phyloP scores from a whole-genome alignment of 2,113 vertebrate species.

The Oreocharis arfaki region DNA sequence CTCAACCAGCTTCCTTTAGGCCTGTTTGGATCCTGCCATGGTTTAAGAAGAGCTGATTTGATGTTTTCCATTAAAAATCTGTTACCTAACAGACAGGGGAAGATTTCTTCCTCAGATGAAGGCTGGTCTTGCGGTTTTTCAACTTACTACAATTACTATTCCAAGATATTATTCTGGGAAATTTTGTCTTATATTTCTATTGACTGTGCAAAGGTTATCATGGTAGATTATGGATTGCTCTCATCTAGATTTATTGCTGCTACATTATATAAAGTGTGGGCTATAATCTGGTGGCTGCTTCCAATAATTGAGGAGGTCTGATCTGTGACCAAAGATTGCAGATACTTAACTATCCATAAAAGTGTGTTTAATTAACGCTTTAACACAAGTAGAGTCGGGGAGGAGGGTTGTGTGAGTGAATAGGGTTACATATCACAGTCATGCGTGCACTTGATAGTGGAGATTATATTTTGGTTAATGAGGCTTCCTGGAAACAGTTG shows the following conservation, averaged over 20 bases:
- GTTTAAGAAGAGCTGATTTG: neutral
- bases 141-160: neutral
- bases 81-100: neutral
- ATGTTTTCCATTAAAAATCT: neutral
- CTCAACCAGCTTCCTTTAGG: neutral
- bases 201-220: neutral
- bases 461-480: neutral
- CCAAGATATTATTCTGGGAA: neutral
- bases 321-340: constrained; percentile 9
- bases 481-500: constrained; percentile 72
- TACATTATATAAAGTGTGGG: neutral
- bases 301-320: constrained; percentile 37
- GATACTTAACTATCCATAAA: constrained; percentile 25
- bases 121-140: neutral
- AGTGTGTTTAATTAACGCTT: constrained; percentile 39
- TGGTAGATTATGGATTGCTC: neutral
- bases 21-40: rapidly evolving
- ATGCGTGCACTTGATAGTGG: neutral
- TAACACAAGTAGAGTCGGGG: neutral
- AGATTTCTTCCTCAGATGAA: neutral
- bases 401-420: neutral
- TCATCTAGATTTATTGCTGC: neutral
- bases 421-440: neutral
- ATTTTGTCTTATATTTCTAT: neutral
- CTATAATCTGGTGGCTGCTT: constrained; percentile 1